These are phyloP conservation scores for Silurus glanis DNA, from an alignment of 2,113 vertebrate genomes.

Conservation along the genomic window DNA sequence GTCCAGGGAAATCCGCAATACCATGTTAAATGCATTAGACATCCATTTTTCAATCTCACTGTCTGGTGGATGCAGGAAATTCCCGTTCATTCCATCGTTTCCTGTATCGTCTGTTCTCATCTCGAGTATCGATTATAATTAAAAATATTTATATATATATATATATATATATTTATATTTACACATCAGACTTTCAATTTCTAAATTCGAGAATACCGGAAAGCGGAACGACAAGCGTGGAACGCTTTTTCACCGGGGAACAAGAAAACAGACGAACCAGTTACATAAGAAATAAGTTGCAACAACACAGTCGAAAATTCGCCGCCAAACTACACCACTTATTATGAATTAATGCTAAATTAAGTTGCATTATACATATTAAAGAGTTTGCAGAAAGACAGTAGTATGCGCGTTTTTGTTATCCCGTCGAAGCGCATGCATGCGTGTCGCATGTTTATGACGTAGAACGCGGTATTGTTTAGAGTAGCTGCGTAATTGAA, in stretches of 20 bases:
- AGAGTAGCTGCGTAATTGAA: background rate
- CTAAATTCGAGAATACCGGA: background rate
- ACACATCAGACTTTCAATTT: background rate
- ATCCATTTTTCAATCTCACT: conserved; percentile 71
- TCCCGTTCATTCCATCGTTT: background rate
- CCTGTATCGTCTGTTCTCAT: conserved; percentile 57
- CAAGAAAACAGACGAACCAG: conserved; percentile 1
- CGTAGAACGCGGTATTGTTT: background rate
- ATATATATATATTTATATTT: too few relatives aligned
- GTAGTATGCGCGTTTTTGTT: background rate
- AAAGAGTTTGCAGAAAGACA: background rate
- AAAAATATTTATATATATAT: background rate
- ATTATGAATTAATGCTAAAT: too few relatives aligned
- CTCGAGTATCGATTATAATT: background rate
- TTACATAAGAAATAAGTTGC: background rate
- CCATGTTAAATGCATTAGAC: conserved; percentile 73
- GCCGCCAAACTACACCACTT: background rate
- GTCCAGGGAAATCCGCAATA: conserved; percentile 31
- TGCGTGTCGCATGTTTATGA: background rate
- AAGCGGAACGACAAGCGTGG: background rate
- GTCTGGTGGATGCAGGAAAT: conserved; percentile 53
- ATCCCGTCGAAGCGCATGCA: background rate
- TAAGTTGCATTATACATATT: too few relatives aligned
- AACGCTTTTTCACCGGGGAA: background rate
- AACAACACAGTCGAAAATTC: background rate